Evolutionary conservation across 2,797 vertebrate species (phyloP), one percentile per base, ranked within the genome.

Genomic region (Scomberomorus guttatus): DNA sequence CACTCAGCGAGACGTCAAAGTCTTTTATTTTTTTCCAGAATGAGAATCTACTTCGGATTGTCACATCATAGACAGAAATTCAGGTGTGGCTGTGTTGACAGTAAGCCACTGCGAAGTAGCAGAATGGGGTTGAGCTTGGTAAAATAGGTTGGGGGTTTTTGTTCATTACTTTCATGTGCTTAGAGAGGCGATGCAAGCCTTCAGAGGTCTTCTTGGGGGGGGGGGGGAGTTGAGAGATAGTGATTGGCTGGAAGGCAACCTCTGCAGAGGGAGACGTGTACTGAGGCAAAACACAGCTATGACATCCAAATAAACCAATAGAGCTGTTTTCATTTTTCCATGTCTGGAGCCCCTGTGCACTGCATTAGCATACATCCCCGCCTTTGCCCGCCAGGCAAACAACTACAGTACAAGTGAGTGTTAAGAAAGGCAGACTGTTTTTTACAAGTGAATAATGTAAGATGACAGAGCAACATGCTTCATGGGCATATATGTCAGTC

Each of bases 1-100:
- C 91, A 89, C 75, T 91, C 90, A 90, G 32, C 0, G 17, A 86
- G 58, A 75, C n/a, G 66, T 86, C 86, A 84, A 75, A 67, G 72
- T 85, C 32, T 61, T 65, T 22, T 63, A 60, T 52, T 62, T 48
- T 34, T n/a, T 25, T 17, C 22, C 64, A 59, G 56, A 77, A 72
- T 50, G 75, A 79, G 74, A 69, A 74, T 68, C 74, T 57, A 50
- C 70, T 50, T 58, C 3, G 4, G 44, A 59, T 73, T 82, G 77
- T 85, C 84, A 80, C 75, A 75, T 77, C 75, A 73, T 2, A 82
- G 42, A 75, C 68, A 27, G 50, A 73, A 32, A 63, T 62, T 69
- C 85, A 87, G 86, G 81, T 86, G 82, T 18, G 75, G 73, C 69
- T 66, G 80, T 72, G 81, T 80, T 81, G 88, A 87, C 83, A 83